Evolutionary conservation across 2,888 invertebrate genomes (phyloP), one percentile per base, ranked within the genome.

Genomic region (Drosophila anomalata): DNA sequence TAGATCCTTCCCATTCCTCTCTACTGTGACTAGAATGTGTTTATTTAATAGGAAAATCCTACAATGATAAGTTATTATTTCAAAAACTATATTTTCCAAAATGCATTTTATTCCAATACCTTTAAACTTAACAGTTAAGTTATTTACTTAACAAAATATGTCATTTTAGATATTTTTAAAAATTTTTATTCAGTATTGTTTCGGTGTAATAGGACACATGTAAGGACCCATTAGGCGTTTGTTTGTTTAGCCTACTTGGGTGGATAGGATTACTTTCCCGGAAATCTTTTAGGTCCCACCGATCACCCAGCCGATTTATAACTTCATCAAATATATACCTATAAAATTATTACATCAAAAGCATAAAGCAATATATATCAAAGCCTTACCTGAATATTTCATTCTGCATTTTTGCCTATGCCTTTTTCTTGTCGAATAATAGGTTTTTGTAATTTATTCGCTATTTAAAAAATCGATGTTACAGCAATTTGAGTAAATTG

Each of bases 281-380:
- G 41, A n/a, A 41, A 54, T 94, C 95, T 26, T 17, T 17, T 1
- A 17, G 1, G 1, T 17, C 17, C 1, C 17, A 17, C 17, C 17
- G 17, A 17, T 17, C 17, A 17, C 17, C 1, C 17, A 17, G 93
- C 12, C 94, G 94, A 90, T 95, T 95, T 94, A 83, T 94, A 93
- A 9, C 7, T 29, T 9, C 2, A 2, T 29, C 9, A 29, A 29
- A 9, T 9, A 22, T 22, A 22, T 24, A 33, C 5, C 33, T n/a
- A 33, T n/a, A n/a, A 33, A 33, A 7, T 1, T 26, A 26, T 5
- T 26, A 4, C 26, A 26, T 7, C 7, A 26, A 26, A 26, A 26
- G 4, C 26, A 26, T 26, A 24, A 24, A 24, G 31, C 0, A 31
- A 3, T 31, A 9, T 1, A 12, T 33, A 12, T 4, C 1, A 33